Evolutionary conservation across 2,888 invertebrate species (phyloP).

Genomic region (Machimus atricapillus): DNA sequence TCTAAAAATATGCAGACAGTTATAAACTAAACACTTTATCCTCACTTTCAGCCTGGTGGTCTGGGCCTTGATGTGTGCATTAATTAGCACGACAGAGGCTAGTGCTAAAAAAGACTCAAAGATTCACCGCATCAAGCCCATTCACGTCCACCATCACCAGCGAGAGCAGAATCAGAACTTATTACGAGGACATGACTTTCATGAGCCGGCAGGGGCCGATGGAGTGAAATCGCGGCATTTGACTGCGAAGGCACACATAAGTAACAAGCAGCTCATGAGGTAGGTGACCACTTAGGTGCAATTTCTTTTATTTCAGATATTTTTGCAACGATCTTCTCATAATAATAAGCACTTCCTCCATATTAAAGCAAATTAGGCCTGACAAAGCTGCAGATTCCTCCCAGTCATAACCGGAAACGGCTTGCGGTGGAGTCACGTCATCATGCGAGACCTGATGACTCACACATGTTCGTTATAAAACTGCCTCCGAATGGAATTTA

Average conservation of each 20-base stretch:
- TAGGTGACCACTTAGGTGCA: conserved; percentile 23
- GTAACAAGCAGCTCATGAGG: conserved; percentile 47
- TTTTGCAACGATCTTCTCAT: neutral
- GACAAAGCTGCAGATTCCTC: conserved; percentile 74
- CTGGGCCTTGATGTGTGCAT: conserved; percentile 55
- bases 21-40: neutral
- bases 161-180: neutral
- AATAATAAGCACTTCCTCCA: conserved; percentile 11
- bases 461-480: conserved; percentile 86
- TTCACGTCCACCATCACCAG: neutral
- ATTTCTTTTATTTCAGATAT: neutral
- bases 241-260: conserved; percentile 52
- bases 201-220: conserved; percentile 9
- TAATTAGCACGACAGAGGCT: conserved; percentile 59
- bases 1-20: neutral
- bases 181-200: conserved; percentile 48
- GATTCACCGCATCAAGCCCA: conserved; percentile 41
- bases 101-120: conserved; percentile 40
- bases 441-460: conserved; percentile 75
- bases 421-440: conserved; percentile 78
- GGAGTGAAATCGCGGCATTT: conserved; percentile 55
- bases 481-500: conserved; percentile 85
- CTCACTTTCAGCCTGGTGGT: neutral
- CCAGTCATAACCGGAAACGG: conserved; percentile 81
- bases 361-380: conserved; percentile 73